Percentiles rank a stretch among this genome's conserved stretches.
Evolutionary conservation across 2,888 invertebrate genomes (phyloP).

Genomic region (Ectemnius lituratus): DNA sequence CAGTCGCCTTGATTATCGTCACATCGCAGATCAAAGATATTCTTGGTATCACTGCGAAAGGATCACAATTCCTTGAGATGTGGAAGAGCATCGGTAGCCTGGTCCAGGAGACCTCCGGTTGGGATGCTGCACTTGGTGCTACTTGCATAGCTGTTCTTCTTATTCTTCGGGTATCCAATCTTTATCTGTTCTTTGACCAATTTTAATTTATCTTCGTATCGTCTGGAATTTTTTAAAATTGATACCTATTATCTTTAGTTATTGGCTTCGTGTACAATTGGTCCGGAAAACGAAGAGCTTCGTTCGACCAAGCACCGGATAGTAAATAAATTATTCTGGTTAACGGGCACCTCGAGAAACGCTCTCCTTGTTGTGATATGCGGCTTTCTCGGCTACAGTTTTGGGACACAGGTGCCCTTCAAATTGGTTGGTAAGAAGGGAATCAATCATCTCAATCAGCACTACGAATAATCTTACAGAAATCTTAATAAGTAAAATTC

Average conservation of each 20-base stretch:
- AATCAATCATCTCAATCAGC: background rate
- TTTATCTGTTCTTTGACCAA: background rate
- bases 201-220: background rate
- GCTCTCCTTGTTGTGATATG: conserved; percentile 89
- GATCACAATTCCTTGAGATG: conserved; percentile 88
- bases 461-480: background rate
- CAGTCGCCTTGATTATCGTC: conserved; percentile 92
- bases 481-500: conserved; percentile 2
- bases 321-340: conserved; percentile 85
- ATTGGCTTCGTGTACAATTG: conserved; percentile 83
- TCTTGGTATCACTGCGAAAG: conserved; percentile 85
- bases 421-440: conserved; percentile 82
- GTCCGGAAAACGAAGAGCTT: conserved; percentile 79
- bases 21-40: conserved; percentile 93
- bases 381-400: conserved; percentile 85
- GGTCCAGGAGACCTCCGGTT: conserved; percentile 82
- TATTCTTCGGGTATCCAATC: conserved; percentile 83
- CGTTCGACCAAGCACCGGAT: conserved; percentile 81
- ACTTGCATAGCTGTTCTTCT: conserved; percentile 87
- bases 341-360: conserved; percentile 89
- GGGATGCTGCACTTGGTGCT: conserved; percentile 88
- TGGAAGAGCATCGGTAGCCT: conserved; percentile 86
- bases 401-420: conserved; percentile 82
- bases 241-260: conserved; percentile 78
- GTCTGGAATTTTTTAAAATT: conserved; percentile 10